Base-by-base conservation (phyloP, 2,113 vertebrate species). In the Hiodon alosoides region DNA sequence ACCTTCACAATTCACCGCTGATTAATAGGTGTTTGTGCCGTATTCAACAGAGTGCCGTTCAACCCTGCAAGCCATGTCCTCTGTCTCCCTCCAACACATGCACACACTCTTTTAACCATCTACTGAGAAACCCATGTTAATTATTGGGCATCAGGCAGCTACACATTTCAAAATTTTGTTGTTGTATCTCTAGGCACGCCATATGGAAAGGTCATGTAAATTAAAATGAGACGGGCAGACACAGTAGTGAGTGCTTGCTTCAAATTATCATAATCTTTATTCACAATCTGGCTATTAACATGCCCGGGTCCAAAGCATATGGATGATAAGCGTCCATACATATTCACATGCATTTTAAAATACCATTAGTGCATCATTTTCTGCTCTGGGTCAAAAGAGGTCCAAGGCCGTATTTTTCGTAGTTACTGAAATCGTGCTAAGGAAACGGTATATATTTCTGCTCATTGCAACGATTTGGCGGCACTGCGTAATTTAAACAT, bases 11-110 rank as follows among this genome's bases (percentile, higher is more conserved):
- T 79, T 75, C 71, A 69, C 78, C 74, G 61, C 75, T 81, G 82
- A 86, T 86, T 87, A 86, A 84, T 82, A 72, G 80, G 79, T 81
- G 72, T 83, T 82, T 84, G 85, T 80, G 81, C 77, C 82, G 78
- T 83, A 82, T 85, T 83, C 76, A 77, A 72, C 79, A 77, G 76
- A 73, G 77, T 80, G 77, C 11, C 8, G n/a, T 53, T 47, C 51
- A 3, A 50, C 84, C 80, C 80, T 54, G 75, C 78, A 0, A 73
- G 54, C 47, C 80, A 76, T 77, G 76, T 76, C 5, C 76, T 73
- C 46, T 17, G 14, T 9, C 57, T 2, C 73, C 61, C 54, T 51
- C 3, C 47, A 16, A 48, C 46, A 71, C 68, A 55, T 7, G 6
- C 47, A 69, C 47, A 13, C 73, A 72, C 46, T 13, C 51, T 31